These are phyloP conservation scores for Streblospio benedicti DNA, from an alignment of 1,140 invertebrate species.

Conservation along the genomic window DNA sequence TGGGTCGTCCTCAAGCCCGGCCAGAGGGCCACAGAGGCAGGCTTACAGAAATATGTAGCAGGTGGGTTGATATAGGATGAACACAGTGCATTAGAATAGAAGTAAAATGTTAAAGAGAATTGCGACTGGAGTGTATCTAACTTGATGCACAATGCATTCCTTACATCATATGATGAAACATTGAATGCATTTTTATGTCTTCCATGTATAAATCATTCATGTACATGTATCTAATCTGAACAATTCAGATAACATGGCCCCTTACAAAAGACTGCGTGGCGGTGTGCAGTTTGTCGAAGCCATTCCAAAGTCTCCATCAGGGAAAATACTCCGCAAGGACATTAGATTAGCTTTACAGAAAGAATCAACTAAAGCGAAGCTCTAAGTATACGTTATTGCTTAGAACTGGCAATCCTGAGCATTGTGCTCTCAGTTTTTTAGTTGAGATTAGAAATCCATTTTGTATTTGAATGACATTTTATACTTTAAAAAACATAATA, in stretches of 20 bases:
- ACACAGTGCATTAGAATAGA: not conserved
- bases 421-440: too few species aligned
- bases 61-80: not conserved
- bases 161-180: not conserved
- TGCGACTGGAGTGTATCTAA: too few species aligned
- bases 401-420: too few species aligned
- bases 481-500: too few species aligned
- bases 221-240: too few species aligned
- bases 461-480: too few species aligned
- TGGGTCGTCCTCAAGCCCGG: slow-evolving; percentile 9
- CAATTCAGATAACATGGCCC: not conserved
- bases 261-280: slow-evolving; percentile 7
- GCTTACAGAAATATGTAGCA: not conserved
- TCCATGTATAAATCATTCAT: too few species aligned
- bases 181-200: not conserved
- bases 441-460: too few species aligned
- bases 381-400: too few species aligned
- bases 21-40: not conserved
- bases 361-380: too few species aligned
- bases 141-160: not conserved
- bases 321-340: slow-evolving; percentile 10
- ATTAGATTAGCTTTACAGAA: too few species aligned
- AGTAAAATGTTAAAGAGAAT: not conserved
- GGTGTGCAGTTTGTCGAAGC: slow-evolving; percentile 1
- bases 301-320: slow-evolving; percentile 7